Base-by-base conservation (phyloP, 2,797 vertebrate genomes). In the Leuciscus waleckii region DNA sequence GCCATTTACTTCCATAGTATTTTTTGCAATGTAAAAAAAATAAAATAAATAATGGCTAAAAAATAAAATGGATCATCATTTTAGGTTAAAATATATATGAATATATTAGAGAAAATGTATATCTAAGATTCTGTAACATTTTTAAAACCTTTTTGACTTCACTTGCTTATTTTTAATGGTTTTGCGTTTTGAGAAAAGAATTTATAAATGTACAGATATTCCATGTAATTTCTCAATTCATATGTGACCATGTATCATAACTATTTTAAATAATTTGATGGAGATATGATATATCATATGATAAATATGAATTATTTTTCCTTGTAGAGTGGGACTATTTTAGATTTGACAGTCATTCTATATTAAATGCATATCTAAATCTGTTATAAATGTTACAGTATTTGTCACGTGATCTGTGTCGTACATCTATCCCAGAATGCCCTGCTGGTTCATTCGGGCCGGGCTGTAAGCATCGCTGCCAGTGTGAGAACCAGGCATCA, bases 401-500 rank as follows among this genome's bases (percentile, higher is more conserved):
- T 54, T 80, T 54, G 39, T 61, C 17, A 49, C 61, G 37, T 14
- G 83, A 0, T 69, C 46, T 29, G 10, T 61, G 11, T 23, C 2
- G 10, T 7, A 3, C 26, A 13, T 81, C n/a, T 83, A 8, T 78
- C 67, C 71, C 89, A 99, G 98, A 93, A 90, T 99, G 98, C 86
- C 95, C 96, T 0, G 90, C 90, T 10, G 97, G 96, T 6, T 92
- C 85, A 92, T 99, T 96, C 4, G 98, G 98, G 79, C 93, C 89
- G 0, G 91, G 92, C 78, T 99, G 98, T 86, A 94, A 56, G 21
- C 96, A 91, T 41, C 94, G 1, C 17, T 99, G 98, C 80, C 97
- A 94, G 91, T 99, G 98, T 91, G 96, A 97, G 67, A 96, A 98
- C 0, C 91, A 93, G 21, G 98, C 96, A 0, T 71, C 92, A 73